Conservation (phyloP, 2,113 vertebrate genomes). For the Erythrocercus mccallii region DNA sequence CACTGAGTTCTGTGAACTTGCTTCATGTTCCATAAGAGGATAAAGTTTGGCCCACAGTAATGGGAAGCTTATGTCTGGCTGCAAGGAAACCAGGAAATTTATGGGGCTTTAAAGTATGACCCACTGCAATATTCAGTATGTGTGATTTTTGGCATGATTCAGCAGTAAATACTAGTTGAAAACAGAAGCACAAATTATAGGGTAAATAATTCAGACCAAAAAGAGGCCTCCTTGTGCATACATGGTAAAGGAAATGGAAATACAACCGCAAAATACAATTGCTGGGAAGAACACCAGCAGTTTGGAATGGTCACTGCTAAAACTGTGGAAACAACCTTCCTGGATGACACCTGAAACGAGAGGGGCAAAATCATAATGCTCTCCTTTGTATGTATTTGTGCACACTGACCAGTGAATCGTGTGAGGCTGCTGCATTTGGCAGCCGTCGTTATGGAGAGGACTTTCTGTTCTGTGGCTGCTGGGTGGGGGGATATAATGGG, state of each 20-base stretch:
- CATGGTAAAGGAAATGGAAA: constrained; percentile 22
- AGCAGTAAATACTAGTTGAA: constrained; percentile 40
- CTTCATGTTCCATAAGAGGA: not conserved
- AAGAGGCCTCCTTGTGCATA: not conserved
- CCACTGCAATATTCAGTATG: constrained; percentile 4
- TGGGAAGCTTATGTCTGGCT: constrained; percentile 34
- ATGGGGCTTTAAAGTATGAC: constrained; percentile 24
- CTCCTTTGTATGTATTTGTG: not conserved
- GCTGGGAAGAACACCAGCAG: not conserved
- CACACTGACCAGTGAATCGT: not conserved
- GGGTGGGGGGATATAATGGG: not conserved
- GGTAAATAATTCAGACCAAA: constrained; percentile 30
- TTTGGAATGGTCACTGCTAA: not conserved
- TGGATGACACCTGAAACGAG: not conserved
- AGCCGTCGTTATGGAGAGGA: not conserved
- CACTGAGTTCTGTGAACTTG: not conserved
- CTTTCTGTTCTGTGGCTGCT: not conserved
- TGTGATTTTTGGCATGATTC: constrained; percentile 53
- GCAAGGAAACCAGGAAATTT: constrained; percentile 15
- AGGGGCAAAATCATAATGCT: not conserved
- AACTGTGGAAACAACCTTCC: not conserved
- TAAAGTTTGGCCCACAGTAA: not conserved
- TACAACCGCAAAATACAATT: not conserved
- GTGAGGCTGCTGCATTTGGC: not conserved
- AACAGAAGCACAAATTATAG: constrained; percentile 47